Conservation (phyloP, 2,888 invertebrate species). For the Carpatolechia fugitivella region DNA sequence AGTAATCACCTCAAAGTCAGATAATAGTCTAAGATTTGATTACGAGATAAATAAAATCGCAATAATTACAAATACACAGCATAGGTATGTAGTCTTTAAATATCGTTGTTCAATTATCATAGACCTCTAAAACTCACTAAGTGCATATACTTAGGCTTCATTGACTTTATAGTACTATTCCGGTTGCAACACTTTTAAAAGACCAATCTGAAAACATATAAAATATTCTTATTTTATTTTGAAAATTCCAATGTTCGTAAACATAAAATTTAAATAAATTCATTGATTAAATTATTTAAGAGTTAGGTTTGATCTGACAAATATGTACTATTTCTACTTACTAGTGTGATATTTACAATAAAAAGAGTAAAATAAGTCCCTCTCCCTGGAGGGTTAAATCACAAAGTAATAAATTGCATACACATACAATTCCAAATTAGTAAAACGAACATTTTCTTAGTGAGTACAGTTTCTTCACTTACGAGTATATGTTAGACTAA, state of each 20-base stretch:
- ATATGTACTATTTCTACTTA: constrained; percentile 18
- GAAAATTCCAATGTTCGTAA: background rate
- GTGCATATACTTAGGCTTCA: constrained; percentile 36
- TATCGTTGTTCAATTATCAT: constrained; percentile 68
- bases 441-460: background rate
- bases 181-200: constrained; percentile 75
- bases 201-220: constrained; percentile 71
- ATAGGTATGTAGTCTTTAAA: constrained; percentile 55
- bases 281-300: background rate
- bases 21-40: constrained; percentile 4
- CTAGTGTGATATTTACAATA: constrained; percentile 23
- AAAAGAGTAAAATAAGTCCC: constrained; percentile 13
- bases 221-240: constrained; percentile 9
- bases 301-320: constrained; percentile 10
- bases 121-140: constrained; percentile 41
- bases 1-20: constrained; percentile 34
- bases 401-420: constrained; percentile 13
- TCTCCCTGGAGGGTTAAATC: constrained; percentile 16
- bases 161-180: constrained; percentile 63
- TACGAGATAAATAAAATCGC: background rate
- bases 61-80: constrained; percentile 21
- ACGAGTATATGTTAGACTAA: background rate
- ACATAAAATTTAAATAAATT: constrained; percentile 6
- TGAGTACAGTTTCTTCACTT: background rate
- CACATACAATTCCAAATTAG: constrained; percentile 12